A percentile compares a stretch with the other conserved stretches of the same genome.
Evolutionary conservation across 2,888 invertebrate genomes (phyloP).

Genomic region (Ennomos erosarius): DNA sequence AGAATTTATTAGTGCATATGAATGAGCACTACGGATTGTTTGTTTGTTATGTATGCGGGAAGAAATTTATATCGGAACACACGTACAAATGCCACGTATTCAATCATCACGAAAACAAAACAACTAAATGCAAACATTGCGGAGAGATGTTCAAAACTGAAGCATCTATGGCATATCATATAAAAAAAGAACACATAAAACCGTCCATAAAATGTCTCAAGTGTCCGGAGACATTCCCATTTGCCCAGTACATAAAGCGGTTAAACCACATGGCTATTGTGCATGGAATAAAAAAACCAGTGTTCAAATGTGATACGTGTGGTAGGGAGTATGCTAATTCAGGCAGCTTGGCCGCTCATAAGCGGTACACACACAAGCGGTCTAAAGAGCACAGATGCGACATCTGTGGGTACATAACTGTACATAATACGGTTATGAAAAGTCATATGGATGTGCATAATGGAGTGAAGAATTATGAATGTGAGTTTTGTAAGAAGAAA

Average conservation of each 20-base stretch:
- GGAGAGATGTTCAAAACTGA: slow-evolving; percentile 34
- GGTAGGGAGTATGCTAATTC: slow-evolving; percentile 51
- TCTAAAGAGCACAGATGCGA: slow-evolving; percentile 60
- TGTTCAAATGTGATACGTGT: slow-evolving; percentile 68
- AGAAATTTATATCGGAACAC: slow-evolving; percentile 48
- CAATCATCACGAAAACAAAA: slow-evolving; percentile 37
- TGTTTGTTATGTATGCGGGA: slow-evolving; percentile 60
- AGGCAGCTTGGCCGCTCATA: slow-evolving; percentile 35
- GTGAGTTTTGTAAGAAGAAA: slow-evolving; percentile 70
- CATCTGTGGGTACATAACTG: slow-evolving; percentile 29
- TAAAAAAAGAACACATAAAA: slow-evolving; percentile 46
- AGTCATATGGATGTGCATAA: slow-evolving; percentile 63
- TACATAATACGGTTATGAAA: slow-evolving; percentile 22
- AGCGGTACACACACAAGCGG: slow-evolving; percentile 58
- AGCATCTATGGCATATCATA: slow-evolving; percentile 40
- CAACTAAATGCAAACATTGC: slow-evolving; percentile 41
- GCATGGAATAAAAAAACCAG: slow-evolving; percentile 61
- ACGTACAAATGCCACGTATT: slow-evolving; percentile 43
- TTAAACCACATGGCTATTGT: slow-evolving; percentile 66
- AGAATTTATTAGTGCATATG: slow-evolving; percentile 54
- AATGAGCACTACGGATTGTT: slow-evolving; percentile 58
- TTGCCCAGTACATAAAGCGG: slow-evolving; percentile 64
- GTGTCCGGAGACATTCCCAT: slow-evolving; percentile 58
- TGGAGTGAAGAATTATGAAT: slow-evolving; percentile 64
- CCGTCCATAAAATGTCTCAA: slow-evolving; percentile 62